A percentile compares a stretch with the other conserved stretches of the same genome.
These are phyloP conservation scores for Lasioglossum malachurum DNA, from an alignment of 2,888 invertebrate species.

Conservation along the genomic window DNA sequence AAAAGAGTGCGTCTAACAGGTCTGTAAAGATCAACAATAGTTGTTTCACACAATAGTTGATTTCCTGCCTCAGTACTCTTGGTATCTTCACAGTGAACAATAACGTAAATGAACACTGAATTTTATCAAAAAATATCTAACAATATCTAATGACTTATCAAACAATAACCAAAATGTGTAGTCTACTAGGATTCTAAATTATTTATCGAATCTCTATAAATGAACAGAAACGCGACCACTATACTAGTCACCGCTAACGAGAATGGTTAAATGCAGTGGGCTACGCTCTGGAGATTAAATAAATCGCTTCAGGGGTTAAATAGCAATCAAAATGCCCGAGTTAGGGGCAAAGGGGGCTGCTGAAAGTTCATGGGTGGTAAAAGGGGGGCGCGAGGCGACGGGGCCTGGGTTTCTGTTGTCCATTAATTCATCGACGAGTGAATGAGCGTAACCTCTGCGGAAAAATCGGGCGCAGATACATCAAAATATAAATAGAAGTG, in stretches of 20 bases:
- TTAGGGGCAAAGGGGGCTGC: neutral
- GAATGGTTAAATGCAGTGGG: neutral
- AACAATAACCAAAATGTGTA: too few species aligned
- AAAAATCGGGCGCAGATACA: constrained; percentile 52
- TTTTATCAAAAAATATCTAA: too few species aligned
- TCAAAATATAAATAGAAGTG: constrained; percentile 61
- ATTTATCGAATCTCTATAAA: neutral
- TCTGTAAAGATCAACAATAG: neutral
- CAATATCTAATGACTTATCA: too few species aligned
- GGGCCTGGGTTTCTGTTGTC: neutral
- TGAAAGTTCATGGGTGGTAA: neutral
- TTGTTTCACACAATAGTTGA: neutral
- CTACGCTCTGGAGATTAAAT: neutral
- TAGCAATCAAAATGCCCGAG: neutral
- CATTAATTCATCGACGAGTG: constrained; percentile 51
- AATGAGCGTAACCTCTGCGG: constrained; percentile 51
- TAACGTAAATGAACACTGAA: neutral
- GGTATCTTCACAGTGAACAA: neutral
- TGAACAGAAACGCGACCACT: too few species aligned
- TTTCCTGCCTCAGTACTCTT: neutral
- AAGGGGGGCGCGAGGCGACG: neutral
- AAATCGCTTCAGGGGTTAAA: neutral
- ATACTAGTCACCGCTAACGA: neutral
- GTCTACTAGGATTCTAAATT: neutral
- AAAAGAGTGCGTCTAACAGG: neutral